Evolutionary conservation across 2,797 vertebrate genomes (phyloP), one percentile per base, ranked within the genome.

Genomic region (Chiloscyllium punctatum): DNA sequence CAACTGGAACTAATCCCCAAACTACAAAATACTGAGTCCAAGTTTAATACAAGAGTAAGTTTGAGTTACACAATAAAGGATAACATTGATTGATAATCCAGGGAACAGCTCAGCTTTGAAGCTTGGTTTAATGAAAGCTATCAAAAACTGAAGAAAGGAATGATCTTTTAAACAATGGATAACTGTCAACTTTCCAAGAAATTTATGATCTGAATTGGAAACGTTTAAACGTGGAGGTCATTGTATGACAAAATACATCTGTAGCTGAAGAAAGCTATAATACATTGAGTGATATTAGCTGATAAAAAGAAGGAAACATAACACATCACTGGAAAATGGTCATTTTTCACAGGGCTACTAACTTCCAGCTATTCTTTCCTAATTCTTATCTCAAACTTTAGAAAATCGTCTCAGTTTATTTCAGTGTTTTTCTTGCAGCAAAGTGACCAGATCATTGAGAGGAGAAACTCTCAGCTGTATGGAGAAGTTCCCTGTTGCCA

Each of bases 101-200:
- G 90, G 62, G n/a, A 92, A n/a, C 90, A 92, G 62, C n/a, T 92
- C 62, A 69, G 42, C 88, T 91, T 57, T 91, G 88, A 91, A 91
- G 88, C n/a, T 68, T 68, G 62, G 90, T 25, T 92, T 92, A 92
- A 68, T 92, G 90, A 92, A 92, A 92, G 90, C 62, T 68, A 92
- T 92, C 90, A 92, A 92, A 91, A 92, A 68, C 90, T 69, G 62
- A 69, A 68, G 88, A 68, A 92, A 92, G 90, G 33, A 92, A 92
- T 92, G 62, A 69, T n/a, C 68, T 92, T 92, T 62, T 68, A 69
- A 62, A 68, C 90, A n/a, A 92, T 92, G 62, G 68, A 42, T 66
- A 92, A 92, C 62, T 92, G 62, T 62, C 23, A n/a, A 11, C 90
- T 68, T 68, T 92, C 68, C 23, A 21, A 21, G 90, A 92, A 92